Base-by-base conservation (phyloP, 2,888 invertebrate genomes). In the Adelognathus sp. region DNA sequence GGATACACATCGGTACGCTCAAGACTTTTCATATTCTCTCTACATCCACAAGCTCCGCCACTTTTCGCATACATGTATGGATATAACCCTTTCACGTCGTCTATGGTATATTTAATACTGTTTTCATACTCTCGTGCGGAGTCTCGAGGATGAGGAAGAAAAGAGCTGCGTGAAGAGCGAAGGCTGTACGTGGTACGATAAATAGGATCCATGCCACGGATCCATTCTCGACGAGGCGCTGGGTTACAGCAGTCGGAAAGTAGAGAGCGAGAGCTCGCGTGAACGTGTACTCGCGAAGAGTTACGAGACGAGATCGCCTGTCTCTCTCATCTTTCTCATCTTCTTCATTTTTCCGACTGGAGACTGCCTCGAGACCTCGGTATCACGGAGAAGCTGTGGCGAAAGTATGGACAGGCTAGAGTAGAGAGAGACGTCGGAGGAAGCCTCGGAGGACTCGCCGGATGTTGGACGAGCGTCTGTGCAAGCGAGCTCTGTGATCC, bases 241-340 rank as follows among this genome's bases (percentile, higher is more conserved):
- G 52, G 7, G n/a, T n/a, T 58, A 18, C 11, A 18, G 27, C 33
- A 44, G 16, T 56, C 54, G 46, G 60, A 69, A 69, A 67, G 3
- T 24, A 21, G 50, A 24, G 50, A 50, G 50, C 50, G n/a, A n/a
- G 36, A 36, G 36, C 9, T 0, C 36, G 7, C 50, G 24, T 18
- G 21, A 24, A 24, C 50, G 5, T 50, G 21, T 24, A 24, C 27
- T 36, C n/a, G 52, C 14, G 33, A 39, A 39, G 52, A 71, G 70
- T 60, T 60, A 60, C 39, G 39, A 50, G 54, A 70, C 63, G 74
- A 74, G n/a, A n/a, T n/a, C n/a, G n/a, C n/a, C n/a, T n/a, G n/a
- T n/a, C n/a, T n/a, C n/a, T n/a, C n/a, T 21, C 60, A n/a, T 5
- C 18, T 58, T 52, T 41, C 44, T 64, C 63, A 21, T 50, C 50